Conservation (phyloP, 1,140 invertebrate species). For the Chironomus tepperi region DNA sequence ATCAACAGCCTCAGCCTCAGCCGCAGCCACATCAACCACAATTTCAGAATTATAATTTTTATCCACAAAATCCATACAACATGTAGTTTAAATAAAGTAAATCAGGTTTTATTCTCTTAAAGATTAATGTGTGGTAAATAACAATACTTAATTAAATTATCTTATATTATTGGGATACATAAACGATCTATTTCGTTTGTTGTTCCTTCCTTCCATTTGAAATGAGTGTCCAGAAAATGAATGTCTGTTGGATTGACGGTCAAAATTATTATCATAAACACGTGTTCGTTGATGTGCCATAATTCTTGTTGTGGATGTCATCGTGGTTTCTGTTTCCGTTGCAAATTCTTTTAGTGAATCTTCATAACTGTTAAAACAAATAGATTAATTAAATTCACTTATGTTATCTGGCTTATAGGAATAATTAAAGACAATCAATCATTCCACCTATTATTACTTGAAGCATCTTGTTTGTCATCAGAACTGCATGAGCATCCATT, state of each 20-base stretch:
- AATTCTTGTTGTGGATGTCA: not conserved
- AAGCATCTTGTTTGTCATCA: not conserved
- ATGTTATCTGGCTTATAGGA: too few species aligned
- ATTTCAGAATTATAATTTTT: not conserved
- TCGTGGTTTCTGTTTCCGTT: constrained; percentile 2
- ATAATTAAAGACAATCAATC: not conserved
- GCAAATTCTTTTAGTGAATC: constrained; percentile 18
- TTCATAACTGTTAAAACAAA: not conserved
- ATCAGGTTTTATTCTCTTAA: too few species aligned
- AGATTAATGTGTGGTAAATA: too few species aligned
- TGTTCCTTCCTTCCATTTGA: not conserved
- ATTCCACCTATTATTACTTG: constrained; percentile 7
- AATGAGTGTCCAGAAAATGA: not conserved
- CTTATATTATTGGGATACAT: not conserved
- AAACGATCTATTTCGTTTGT: not conserved
- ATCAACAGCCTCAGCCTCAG: not conserved
- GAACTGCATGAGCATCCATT: not conserved
- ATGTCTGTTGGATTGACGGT: not conserved
- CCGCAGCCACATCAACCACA: not conserved
- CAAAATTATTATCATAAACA: not conserved
- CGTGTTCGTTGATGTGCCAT: not conserved
- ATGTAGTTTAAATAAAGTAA: too few species aligned
- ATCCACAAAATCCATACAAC: too few species aligned
- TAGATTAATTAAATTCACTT: not conserved
- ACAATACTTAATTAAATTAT: not conserved